phyloP scores from a whole-genome alignment of 2,888 invertebrate species.

The Adelphocoris suturalis region DNA sequence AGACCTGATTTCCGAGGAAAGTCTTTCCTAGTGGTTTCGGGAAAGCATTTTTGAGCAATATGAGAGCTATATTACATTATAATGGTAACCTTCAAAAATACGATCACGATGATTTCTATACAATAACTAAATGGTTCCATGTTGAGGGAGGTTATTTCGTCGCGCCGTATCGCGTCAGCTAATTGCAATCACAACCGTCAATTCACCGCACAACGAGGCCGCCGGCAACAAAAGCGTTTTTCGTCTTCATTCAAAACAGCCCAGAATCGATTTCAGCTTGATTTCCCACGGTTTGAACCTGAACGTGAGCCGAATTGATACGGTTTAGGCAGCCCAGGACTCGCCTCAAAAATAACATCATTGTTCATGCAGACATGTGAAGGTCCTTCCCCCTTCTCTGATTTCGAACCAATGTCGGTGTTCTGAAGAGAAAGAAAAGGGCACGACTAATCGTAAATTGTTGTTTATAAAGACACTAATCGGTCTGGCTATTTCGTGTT shows the following conservation, averaged over 20 bases:
- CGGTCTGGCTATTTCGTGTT: conserved; percentile 13
- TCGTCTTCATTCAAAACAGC: conserved; percentile 52
- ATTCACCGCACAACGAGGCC: conserved; percentile 29
- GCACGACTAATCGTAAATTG: conserved; percentile 50
- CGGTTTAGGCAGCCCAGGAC: conserved; percentile 45
- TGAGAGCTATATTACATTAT: too few species aligned
- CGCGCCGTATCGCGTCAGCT: conserved; percentile 18
- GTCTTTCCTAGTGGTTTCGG: too few species aligned
- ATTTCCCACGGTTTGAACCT: conserved; percentile 68
- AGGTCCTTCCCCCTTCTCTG: conserved; percentile 16
- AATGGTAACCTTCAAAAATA: too few species aligned
- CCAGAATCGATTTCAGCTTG: conserved; percentile 61
- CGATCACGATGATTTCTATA: too few species aligned
- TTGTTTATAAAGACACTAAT: conserved; percentile 56
- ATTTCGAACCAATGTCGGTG: background rate
- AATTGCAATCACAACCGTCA: conserved; percentile 27
- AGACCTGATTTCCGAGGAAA: too few species aligned
- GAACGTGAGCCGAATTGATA: conserved; percentile 65
- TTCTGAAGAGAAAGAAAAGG: conserved; percentile 40
- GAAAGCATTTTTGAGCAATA: too few species aligned
- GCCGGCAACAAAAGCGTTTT: conserved; percentile 32
- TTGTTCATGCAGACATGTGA: conserved; percentile 68
- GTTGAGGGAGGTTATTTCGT: background rate
- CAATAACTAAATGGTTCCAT: too few species aligned
- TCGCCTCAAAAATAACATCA: conserved; percentile 65